Conservation (phyloP, 2,797 vertebrate species). For the Pteronotus mesoamericanus region DNA sequence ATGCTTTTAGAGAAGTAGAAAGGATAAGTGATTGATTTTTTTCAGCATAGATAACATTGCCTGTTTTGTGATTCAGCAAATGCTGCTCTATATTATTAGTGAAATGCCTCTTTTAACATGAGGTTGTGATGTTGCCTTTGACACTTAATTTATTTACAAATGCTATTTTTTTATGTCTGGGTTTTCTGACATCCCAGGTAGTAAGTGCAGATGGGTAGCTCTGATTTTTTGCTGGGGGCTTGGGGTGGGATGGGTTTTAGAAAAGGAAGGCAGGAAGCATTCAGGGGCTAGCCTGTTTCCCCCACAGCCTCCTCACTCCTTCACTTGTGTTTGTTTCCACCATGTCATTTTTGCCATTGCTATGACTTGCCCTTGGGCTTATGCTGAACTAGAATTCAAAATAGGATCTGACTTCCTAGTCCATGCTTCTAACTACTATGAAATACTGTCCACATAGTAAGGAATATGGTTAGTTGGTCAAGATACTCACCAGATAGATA, state of each 20-base stretch:
- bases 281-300: neutral
- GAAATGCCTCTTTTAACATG: neutral
- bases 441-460: neutral
- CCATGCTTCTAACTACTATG: neutral
- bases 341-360: neutral
- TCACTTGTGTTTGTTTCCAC: neutral
- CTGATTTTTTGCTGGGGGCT: neutral
- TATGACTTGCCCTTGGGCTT: neutral
- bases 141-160: slow-evolving; percentile 52
- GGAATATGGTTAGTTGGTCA: neutral
- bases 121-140: slow-evolving; percentile 32
- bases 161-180: neutral
- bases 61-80: slow-evolving; percentile 42
- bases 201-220: neutral
- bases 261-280: neutral
- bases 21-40: slow-evolving; percentile 44
- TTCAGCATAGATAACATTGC: neutral
- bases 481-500: neutral
- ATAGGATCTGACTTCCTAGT: neutral
- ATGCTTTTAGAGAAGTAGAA: slow-evolving; percentile 14
- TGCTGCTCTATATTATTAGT: neutral
- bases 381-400: neutral
- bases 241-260: neutral
- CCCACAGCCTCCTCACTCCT: neutral
- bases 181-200: neutral